These are phyloP conservation scores for Amblyraja radiata DNA, from an alignment of 2,797 vertebrate genomes.

Conservation along the genomic window DNA sequence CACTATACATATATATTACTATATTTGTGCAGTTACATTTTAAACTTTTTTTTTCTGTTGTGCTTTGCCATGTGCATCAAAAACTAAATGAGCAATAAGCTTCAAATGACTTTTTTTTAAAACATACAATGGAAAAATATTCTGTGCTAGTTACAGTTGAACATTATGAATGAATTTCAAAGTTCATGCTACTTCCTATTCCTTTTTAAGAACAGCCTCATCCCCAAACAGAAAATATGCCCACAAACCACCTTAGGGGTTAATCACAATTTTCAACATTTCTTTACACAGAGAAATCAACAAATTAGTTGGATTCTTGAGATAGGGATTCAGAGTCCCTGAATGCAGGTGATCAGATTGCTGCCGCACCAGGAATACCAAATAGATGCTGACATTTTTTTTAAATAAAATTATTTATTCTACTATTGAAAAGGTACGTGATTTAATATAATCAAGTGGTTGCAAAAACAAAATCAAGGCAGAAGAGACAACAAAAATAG, in stretches of 20 bases:
- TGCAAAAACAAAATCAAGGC: neutral
- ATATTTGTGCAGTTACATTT: conserved; percentile 33
- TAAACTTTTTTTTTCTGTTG: neutral
- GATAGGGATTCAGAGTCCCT: neutral
- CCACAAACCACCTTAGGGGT: conserved; percentile 33
- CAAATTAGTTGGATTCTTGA: neutral
- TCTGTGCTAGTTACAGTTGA: conserved; percentile 18
- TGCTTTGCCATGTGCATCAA: conserved; percentile 37
- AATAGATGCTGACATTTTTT: neutral
- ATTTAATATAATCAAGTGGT: neutral
- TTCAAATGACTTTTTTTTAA: neutral
- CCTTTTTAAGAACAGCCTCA: neutral
- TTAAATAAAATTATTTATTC: neutral
- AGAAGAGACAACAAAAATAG: neutral
- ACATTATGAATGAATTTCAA: conserved; percentile 12
- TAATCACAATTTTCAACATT: conserved; percentile 22
- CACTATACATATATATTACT: conserved; percentile 27
- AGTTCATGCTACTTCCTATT: neutral
- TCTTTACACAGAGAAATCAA: neutral
- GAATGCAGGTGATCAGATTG: neutral
- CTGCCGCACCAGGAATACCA: neutral
- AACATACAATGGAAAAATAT: conserved; percentile 35
- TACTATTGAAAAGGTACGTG: neutral
- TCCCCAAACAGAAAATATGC: neutral
- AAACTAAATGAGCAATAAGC: conserved; percentile 34